Evolutionary conservation across 2,888 invertebrate species (phyloP).

Genomic region (Drosophila algonquin): DNA sequence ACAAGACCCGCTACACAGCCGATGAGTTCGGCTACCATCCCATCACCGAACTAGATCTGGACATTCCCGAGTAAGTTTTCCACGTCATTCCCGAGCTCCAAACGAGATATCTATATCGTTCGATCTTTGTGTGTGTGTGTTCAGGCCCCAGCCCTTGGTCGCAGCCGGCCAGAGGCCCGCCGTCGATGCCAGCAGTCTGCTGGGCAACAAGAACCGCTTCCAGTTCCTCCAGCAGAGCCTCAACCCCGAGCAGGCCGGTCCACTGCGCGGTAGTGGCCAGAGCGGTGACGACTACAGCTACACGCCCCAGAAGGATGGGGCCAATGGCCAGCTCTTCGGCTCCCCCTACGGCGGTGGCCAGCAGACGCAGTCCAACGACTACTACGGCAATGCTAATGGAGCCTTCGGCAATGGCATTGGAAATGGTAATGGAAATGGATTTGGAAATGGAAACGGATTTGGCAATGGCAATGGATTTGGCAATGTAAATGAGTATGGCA

Average conservation of each 20-base stretch:
- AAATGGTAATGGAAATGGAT: neutral
- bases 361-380: slow-evolving; percentile 1
- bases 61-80: slow-evolving; percentile 80
- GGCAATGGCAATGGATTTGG: slow-evolving; percentile 7
- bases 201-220: slow-evolving; percentile 79
- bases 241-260: slow-evolving; percentile 67
- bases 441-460: slow-evolving; percentile 3
- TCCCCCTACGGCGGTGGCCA: slow-evolving; percentile 30
- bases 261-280: slow-evolving; percentile 77
- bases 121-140: neutral
- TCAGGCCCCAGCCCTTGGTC: slow-evolving; percentile 67
- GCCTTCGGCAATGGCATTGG: slow-evolving; percentile 4
- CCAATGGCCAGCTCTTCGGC: slow-evolving; percentile 25
- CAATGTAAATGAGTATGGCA: slow-evolving; percentile 12
- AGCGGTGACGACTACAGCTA: slow-evolving; percentile 82
- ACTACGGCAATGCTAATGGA: slow-evolving; percentile 23
- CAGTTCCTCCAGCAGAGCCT: slow-evolving; percentile 82
- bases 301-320: slow-evolving; percentile 32
- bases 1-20: slow-evolving; percentile 83
- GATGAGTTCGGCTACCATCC: slow-evolving; percentile 84
- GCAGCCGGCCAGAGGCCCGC: slow-evolving; percentile 44
- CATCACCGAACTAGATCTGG: slow-evolving; percentile 83
- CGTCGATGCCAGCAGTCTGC: slow-evolving; percentile 60
- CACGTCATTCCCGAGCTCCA: neutral
- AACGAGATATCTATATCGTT: neutral